Evolutionary conservation across 2,888 invertebrate genomes (phyloP).

Genomic region (Agriopis marginaria): DNA sequence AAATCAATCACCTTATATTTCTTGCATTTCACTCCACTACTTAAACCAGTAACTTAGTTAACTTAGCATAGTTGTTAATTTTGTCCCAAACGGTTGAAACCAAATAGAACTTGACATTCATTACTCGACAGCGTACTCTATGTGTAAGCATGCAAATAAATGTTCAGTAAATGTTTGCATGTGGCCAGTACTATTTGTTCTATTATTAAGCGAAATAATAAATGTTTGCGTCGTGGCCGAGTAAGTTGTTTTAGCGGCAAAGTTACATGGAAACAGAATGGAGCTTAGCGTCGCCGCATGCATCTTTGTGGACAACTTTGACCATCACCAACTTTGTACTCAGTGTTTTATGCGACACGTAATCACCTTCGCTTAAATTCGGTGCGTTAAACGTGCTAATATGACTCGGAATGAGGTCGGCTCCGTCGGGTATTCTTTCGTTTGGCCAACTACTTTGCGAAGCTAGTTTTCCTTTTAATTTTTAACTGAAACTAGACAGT

Average conservation of each 20-base stretch:
- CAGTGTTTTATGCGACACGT: constrained; percentile 59
- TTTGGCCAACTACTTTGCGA: constrained; percentile 17
- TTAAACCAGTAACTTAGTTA: no score
- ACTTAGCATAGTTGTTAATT: constrained; percentile 1
- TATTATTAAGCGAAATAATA: constrained; percentile 61
- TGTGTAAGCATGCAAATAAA: background rate
- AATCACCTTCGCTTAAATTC: constrained; percentile 52
- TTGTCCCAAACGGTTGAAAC: background rate
- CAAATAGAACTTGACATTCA: constrained; percentile 19
- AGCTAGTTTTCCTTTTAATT: constrained; percentile 10
- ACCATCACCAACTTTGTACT: constrained; percentile 75
- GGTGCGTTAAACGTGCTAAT: constrained; percentile 50
- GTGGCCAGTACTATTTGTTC: constrained; percentile 44
- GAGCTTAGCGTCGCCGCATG: constrained; percentile 73
- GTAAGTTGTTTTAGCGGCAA: constrained; percentile 67
- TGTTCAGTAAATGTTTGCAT: constrained; percentile 35
- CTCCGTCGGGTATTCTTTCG: constrained; percentile 30
- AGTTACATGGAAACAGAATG: constrained; percentile 72
- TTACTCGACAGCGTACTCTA: constrained; percentile 6
- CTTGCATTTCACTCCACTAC: background rate
- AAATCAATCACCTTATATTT: background rate
- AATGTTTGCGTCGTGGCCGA: constrained; percentile 60
- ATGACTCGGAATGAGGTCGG: constrained; percentile 38
- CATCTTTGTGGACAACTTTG: constrained; percentile 73
- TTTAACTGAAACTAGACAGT: constrained; percentile 6